These are phyloP conservation scores for Crepidodera aurea DNA, from an alignment of 2,888 invertebrate genomes.

Conservation along the genomic window DNA sequence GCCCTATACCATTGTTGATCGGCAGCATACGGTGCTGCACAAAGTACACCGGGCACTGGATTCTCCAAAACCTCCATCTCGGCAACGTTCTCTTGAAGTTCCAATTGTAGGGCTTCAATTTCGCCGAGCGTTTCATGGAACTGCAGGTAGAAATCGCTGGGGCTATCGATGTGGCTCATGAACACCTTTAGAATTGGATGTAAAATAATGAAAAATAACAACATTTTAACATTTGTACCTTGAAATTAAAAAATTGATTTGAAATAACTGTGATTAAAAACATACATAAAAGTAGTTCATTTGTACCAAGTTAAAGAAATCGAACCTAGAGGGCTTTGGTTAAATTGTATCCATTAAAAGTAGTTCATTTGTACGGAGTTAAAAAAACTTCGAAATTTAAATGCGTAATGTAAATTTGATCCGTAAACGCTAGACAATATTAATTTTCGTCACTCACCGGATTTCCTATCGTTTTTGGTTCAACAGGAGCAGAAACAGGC, in stretches of 20 bases:
- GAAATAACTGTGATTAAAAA: too few relatives aligned
- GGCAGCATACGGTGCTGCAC: slow-evolving; percentile 81
- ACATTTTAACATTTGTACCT: too few relatives aligned
- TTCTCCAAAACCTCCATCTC: slow-evolving; percentile 65
- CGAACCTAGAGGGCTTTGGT: too few relatives aligned
- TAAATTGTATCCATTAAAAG: too few relatives aligned
- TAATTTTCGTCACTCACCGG: not conserved
- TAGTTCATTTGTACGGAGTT: too few relatives aligned
- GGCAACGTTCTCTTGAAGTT: slow-evolving; percentile 68
- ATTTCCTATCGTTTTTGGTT: slow-evolving; percentile 2
- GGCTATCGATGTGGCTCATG: slow-evolving; percentile 78
- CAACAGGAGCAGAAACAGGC: not conserved
- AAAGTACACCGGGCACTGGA: slow-evolving; percentile 70
- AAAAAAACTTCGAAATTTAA: not conserved
- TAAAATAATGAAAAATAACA: too few relatives aligned
- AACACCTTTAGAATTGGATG: slow-evolving; percentile 62
- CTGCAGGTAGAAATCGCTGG: slow-evolving; percentile 80
- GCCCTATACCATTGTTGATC: slow-evolving; percentile 92
- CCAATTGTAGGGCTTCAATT: slow-evolving; percentile 69
- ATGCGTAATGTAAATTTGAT: not conserved
- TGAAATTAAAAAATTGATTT: too few relatives aligned
- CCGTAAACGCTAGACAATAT: too few relatives aligned
- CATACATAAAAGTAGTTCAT: too few relatives aligned
- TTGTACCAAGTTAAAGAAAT: too few relatives aligned
- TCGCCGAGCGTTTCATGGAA: slow-evolving; percentile 66